Evolutionary conservation across 2,888 invertebrate species (phyloP).

Genomic region (Chymomyza amoena): DNA sequence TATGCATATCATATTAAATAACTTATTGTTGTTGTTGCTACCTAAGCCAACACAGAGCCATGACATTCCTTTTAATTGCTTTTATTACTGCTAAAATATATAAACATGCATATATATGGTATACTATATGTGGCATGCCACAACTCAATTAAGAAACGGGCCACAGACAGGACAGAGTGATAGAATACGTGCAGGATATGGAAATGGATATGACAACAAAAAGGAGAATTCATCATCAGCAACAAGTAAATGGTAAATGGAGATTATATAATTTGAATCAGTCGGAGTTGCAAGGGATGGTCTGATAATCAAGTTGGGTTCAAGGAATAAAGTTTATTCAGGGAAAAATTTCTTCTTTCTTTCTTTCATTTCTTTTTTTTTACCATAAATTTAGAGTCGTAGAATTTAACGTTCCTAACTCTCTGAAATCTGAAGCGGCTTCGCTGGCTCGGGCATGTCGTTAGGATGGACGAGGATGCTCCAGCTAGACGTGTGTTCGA

Average conservation of each 20-base stretch:
- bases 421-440: no score
- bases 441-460: no score
- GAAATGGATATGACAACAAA: neutral
- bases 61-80: slow-evolving; percentile 11
- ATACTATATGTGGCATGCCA: neutral
- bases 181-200: neutral
- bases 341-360: no score
- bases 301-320: no score
- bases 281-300: no score
- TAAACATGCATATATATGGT: neutral
- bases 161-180: neutral
- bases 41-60: neutral
- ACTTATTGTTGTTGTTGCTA: neutral
- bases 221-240: neutral
- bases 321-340: no score
- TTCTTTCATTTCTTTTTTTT: no score
- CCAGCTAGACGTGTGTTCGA: no score
- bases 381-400: no score
- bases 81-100: slow-evolving; percentile 5
- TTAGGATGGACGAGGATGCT: no score
- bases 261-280: no score
- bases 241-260: neutral
- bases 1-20: neutral
- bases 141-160: neutral
- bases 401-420: no score